phyloP scores from a whole-genome alignment of 2,113 vertebrate species.

The Platysternon megacephalum region DNA sequence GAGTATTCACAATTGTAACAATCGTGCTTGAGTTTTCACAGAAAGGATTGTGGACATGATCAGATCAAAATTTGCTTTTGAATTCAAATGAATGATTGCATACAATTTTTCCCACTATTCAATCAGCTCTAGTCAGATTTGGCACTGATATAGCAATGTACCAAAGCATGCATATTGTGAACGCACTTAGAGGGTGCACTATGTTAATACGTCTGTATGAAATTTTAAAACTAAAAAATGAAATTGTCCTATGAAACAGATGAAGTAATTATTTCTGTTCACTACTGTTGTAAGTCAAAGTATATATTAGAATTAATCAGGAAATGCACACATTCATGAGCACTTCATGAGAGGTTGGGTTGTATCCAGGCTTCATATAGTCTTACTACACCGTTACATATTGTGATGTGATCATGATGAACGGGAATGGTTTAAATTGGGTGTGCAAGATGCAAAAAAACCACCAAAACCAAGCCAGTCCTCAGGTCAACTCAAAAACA shows the following conservation, averaged over 20 bases:
- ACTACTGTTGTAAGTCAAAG: background rate
- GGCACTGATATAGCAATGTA: background rate
- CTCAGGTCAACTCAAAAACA: background rate
- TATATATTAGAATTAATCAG: background rate
- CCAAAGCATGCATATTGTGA: background rate
- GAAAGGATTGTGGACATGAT: background rate
- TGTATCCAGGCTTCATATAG: background rate
- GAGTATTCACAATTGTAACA: background rate
- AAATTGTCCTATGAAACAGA: background rate
- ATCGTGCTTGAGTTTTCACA: background rate
- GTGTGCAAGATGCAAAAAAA: background rate
- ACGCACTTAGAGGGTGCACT: background rate
- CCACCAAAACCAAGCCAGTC: no score
- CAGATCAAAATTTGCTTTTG: conserved; percentile 5
- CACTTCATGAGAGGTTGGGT: background rate
- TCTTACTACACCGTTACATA: background rate
- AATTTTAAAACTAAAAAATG: conserved; percentile 7
- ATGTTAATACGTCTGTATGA: background rate
- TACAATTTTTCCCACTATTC: background rate
- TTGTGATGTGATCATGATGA: background rate
- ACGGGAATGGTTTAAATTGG: background rate
- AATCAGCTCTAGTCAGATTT: background rate
- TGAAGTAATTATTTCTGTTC: background rate
- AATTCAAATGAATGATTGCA: background rate
- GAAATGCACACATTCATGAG: background rate